Base-by-base conservation (phyloP, 2,888 invertebrate species). In the Operophtera brumata region DNA sequence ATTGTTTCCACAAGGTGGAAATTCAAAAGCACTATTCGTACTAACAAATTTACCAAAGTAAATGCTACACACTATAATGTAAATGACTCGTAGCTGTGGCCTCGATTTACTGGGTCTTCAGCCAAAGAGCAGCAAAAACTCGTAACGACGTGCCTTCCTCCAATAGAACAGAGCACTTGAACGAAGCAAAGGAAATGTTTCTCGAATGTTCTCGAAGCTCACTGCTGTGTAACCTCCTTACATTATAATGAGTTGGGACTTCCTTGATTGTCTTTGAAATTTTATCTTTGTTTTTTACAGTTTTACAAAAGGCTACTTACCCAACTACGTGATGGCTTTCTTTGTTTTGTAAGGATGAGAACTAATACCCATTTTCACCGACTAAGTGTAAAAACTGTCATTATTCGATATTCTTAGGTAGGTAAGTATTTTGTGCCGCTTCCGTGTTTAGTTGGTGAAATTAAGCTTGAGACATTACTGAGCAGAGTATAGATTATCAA, bases 141-240 rank as follows among this genome's bases (percentile, higher is more conserved):
- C 57, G 54, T 57, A 59, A 63, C 57, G 50, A 49, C 60, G 58
- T 58, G 60, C 58, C 60, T 58, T 58, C 56, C 56, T 50, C 50
- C 57, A 42, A 46, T 57, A 51, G 52, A 54, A 56, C 44, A 46
- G 52, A 54, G 50, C 54, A 56, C 54, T 54, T 56, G 48, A 53
- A 47, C 41, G 34, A 14, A 36, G 41, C 57, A 48, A 57, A 57
- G 57, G 57, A 48, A 57, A 57, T 26, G 20, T 20, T 52, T 45
- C 42, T 39, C 43, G 55, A 50, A 43, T 42, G 44, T 48, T 57
- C 57, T 36, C 47, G 55, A 43, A 51, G 47, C 51, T 34, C 34
- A n/a, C 34, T 43, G 56, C 47, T 46, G 52, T 49, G 57, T 52
- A 46, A 41, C 52, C 51, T 52, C 48, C 52, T 52, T 45, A 57